A percentile compares a stretch with the other conserved stretches of the same genome.
Conservation (phyloP, 2,797 vertebrate genomes). For the Mus spretus region DNA sequence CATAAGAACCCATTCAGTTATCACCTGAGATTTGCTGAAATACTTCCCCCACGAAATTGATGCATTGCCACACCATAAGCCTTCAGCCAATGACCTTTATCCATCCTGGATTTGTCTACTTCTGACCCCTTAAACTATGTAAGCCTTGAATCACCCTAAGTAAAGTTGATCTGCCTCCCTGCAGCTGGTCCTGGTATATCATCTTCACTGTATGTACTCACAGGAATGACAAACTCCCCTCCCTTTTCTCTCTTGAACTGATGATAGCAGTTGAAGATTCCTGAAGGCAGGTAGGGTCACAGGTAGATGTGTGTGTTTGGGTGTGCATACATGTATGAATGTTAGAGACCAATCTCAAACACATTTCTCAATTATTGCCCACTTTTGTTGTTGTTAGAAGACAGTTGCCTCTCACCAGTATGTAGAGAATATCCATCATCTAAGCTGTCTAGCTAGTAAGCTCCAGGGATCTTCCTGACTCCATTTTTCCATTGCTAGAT, state of each 20-base stretch:
- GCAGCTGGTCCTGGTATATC: background rate
- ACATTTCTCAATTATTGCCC: background rate
- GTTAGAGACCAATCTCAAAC: background rate
- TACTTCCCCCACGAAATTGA: background rate
- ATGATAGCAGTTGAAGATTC: background rate
- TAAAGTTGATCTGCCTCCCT: background rate
- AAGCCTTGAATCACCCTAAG: background rate
- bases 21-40: background rate
- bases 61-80: background rate
- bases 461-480: background rate
- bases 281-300: background rate
- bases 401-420: background rate
- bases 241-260: background rate
- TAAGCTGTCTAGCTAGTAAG: background rate
- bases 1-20: background rate
- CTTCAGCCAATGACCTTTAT: background rate
- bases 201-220: background rate
- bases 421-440: background rate
- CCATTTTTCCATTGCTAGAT: background rate
- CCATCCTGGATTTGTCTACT: background rate
- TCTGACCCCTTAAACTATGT: background rate
- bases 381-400: background rate
- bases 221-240: background rate
- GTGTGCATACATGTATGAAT: background rate
- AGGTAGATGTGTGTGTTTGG: background rate